Evolutionary conservation across 2,113 vertebrate genomes (phyloP), one percentile per base, ranked within the genome.

Genomic region (Mobula hypostoma): DNA sequence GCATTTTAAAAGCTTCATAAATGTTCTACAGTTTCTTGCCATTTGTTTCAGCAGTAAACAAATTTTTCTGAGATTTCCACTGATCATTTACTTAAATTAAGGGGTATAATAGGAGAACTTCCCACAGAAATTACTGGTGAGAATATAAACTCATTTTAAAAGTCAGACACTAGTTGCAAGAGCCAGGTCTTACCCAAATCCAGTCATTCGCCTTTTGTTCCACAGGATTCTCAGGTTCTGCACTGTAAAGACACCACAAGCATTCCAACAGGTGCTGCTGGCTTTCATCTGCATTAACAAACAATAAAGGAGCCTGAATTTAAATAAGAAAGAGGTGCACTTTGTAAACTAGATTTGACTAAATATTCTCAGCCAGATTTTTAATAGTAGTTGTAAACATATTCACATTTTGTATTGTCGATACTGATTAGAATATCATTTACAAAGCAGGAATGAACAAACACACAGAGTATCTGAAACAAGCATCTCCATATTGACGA

Each of bases 131-230:
- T 48, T 93, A 74, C 68, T 36, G 36, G 32, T 21, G 36, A 48
- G 40, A 77, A 95, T 1, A 79, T 11, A 94, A 94, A 95, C 77
- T 19, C 88, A 72, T 94, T 95, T 96, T 95, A 78, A 0, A 2
- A 95, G 95, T 95, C 70, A 5, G 56, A 36, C 12, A 2, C 1
- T 29, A 32, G 29, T 32, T 66, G 15, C 8, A 63, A 58, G 77
- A 66, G 6, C 32, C 56, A 29, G 29, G 56, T 95, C 96, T 96
- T 97, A 99, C 98, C 96, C 94, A 95, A 96, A 98, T 96, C 98
- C 98, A 99, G 94, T 96, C 97, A 96, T 98, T 99, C 94, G 98
- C 97, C 95, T 97, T 98, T 90, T 95, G 94, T 96, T 99, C 98
- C 95, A 98, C 95, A 93, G 97, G 95, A 94, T 96, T 97, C 94